These are phyloP conservation scores for Syrista parreyssii DNA, from an alignment of 2,888 invertebrate species.

Conservation along the genomic window DNA sequence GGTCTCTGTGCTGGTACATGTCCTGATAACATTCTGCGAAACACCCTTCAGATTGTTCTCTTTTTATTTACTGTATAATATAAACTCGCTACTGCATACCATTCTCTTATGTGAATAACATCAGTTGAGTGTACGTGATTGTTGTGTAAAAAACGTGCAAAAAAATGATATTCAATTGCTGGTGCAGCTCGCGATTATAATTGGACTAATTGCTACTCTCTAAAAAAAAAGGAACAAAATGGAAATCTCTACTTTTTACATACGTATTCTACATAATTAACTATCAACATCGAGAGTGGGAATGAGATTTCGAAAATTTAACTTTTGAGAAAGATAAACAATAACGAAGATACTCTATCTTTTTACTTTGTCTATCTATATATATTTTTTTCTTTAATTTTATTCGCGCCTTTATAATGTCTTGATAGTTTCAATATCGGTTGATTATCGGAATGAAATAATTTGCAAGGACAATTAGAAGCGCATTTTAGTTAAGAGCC, in stretches of 20 bases:
- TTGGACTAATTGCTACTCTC: not conserved
- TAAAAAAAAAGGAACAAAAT: not conserved
- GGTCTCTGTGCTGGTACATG: not conserved
- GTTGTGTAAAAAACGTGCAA: conserved; percentile 55
- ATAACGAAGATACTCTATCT: not conserved
- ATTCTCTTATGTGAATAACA: not conserved
- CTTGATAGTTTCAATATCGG: not conserved
- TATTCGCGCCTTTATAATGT: not conserved
- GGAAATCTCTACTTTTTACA: not conserved
- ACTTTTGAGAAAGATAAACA: not conserved
- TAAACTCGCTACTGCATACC: conserved; percentile 10
- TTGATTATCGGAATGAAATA: not conserved
- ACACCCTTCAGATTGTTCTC: not conserved
- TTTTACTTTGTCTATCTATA: not conserved
- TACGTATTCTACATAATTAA: not conserved
- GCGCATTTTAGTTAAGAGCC: not conserved
- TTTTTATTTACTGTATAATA: conserved; percentile 30
- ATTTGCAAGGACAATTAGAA: not conserved
- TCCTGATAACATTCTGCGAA: not conserved
- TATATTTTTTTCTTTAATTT: not conserved
- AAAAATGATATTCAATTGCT: conserved; percentile 46
- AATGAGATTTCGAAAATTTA: not conserved
- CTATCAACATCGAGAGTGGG: not conserved
- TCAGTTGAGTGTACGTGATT: not conserved
- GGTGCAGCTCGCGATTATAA: conserved; percentile 11